phyloP scores from a whole-genome alignment of 2,888 invertebrate species.

The Ennomos quercinarius region DNA sequence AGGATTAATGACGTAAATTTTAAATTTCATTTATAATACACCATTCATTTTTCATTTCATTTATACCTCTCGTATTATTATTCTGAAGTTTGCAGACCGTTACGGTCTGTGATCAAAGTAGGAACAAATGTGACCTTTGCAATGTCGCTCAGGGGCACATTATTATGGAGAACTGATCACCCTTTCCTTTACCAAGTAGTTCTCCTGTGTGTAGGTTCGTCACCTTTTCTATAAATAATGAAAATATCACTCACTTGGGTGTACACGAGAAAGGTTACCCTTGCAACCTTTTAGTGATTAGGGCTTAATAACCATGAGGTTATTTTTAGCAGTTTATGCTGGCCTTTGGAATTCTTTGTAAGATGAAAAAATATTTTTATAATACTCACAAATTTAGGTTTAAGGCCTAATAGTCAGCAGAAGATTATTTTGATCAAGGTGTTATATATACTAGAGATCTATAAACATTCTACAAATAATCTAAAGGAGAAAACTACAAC shows the following conservation, averaged over 20 bases:
- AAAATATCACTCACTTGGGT: constrained; percentile 30
- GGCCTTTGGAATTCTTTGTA: neutral
- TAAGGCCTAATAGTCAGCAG: too few relatives aligned
- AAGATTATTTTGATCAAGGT: too few relatives aligned
- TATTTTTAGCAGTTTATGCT: neutral
- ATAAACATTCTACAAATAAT: too few relatives aligned
- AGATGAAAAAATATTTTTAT: too few relatives aligned
- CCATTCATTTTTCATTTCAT: too few relatives aligned
- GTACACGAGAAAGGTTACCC: constrained; percentile 21
- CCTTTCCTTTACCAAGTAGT: constrained; percentile 29
- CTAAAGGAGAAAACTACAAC: too few relatives aligned
- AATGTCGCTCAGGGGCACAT: constrained; percentile 34
- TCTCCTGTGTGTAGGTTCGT: constrained; percentile 5
- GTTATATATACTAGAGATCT: too few relatives aligned
- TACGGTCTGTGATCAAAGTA: neutral
- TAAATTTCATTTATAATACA: too few relatives aligned
- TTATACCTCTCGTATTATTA: too few relatives aligned
- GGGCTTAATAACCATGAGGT: neutral
- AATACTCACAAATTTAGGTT: too few relatives aligned
- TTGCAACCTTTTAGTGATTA: constrained; percentile 13
- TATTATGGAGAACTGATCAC: constrained; percentile 47
- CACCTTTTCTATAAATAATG: constrained; percentile 33
- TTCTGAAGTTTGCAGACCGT: too few relatives aligned
- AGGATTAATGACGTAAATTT: too few relatives aligned
- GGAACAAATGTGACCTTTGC: constrained; percentile 42